phyloP scores from a whole-genome alignment of 2,888 invertebrate species.

The Sepioteuthis lessoniana region DNA sequence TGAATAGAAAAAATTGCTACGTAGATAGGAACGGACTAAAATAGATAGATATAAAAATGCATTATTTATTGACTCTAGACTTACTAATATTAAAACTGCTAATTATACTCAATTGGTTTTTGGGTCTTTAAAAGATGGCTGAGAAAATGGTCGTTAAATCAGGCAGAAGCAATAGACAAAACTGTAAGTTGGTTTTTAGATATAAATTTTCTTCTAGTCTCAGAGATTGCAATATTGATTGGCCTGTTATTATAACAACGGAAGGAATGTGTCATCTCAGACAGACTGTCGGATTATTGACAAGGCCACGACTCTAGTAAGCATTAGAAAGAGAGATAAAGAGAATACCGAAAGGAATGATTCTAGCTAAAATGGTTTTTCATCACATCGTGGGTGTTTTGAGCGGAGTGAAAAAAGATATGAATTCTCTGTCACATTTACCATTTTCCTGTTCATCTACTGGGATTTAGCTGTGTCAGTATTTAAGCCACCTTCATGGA shows the following conservation, averaged over 20 bases:
- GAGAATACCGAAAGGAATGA: not conserved
- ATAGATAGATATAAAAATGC: no score
- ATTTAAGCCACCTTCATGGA: no score
- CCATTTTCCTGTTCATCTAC: no score
- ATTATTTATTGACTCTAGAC: not conserved
- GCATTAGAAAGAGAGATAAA: not conserved
- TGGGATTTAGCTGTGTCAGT: no score
- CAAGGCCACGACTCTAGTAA: not conserved
- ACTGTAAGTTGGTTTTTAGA: not conserved
- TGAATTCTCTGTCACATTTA: no score
- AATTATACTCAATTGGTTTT: not conserved
- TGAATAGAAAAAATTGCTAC: no score
- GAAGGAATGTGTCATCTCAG: not conserved
- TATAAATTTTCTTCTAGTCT: not conserved
- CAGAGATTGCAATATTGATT: not conserved
- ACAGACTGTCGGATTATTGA: not conserved
- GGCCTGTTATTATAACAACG: not conserved
- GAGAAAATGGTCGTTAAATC: not conserved
- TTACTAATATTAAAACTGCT: not conserved
- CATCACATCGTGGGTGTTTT: no score
- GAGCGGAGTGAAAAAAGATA: no score
- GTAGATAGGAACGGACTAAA: no score
- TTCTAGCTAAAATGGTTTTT: no score
- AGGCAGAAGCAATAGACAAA: not conserved
- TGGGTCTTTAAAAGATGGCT: not conserved